A percentile compares a stretch with the other conserved stretches of the same genome.
These are phyloP conservation scores for Drosophila tani DNA, from an alignment of 1,140 invertebrate species.

Conservation along the genomic window DNA sequence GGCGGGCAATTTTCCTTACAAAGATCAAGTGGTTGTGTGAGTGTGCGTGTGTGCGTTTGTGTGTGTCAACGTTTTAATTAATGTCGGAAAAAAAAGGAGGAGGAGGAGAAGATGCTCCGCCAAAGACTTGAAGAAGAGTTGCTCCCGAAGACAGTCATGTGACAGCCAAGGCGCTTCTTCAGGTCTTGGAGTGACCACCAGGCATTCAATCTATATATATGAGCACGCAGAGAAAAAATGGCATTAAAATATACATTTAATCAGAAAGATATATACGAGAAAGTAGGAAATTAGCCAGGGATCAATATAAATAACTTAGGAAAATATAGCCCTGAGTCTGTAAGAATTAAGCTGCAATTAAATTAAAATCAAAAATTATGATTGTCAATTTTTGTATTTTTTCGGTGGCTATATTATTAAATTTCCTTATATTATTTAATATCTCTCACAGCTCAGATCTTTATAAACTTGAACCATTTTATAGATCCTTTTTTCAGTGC, in stretches of 20 bases:
- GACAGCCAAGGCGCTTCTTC: conserved; percentile 37
- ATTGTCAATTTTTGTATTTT: background rate
- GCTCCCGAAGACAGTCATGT: conserved; percentile 51
- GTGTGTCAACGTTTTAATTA: conserved; percentile 66
- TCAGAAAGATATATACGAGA: background rate
- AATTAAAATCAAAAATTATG: background rate
- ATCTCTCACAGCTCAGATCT: background rate
- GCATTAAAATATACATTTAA: too few species aligned
- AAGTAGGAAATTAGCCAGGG: accelerated
- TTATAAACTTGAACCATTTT: background rate
- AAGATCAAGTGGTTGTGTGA: conserved; percentile 27
- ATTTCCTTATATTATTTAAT: background rate
- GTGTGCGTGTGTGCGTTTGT: conserved; percentile 6
- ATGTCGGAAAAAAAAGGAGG: conserved; percentile 13
- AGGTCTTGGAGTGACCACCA: conserved; percentile 38
- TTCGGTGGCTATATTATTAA: background rate
- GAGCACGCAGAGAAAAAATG: background rate
- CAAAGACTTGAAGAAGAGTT: conserved; percentile 29
- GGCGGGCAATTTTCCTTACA: conserved; percentile 70
- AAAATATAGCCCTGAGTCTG: background rate
- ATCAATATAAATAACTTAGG: background rate
- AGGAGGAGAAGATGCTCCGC: background rate
- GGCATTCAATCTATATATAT: conserved; percentile 1
- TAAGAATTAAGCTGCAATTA: background rate
- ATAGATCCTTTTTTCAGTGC: conserved; percentile 5